A percentile compares a stretch with the other conserved stretches of the same genome.
Evolutionary conservation across 1,140 invertebrate genomes (phyloP).

Genomic region (Hycleus cichorii): DNA sequence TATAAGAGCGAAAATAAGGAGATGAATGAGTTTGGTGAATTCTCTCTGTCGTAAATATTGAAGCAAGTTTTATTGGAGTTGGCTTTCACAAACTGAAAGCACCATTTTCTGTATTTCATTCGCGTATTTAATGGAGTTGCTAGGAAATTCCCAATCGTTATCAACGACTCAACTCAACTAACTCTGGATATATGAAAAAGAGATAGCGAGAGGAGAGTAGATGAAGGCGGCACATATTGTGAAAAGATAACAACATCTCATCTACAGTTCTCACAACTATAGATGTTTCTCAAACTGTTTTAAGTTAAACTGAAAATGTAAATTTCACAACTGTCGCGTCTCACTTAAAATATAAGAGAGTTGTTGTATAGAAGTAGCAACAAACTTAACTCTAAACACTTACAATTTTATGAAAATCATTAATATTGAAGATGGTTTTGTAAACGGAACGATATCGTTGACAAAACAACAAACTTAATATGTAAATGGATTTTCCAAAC

Average conservation of each 20-base stretch:
- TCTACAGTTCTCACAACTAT: too few species aligned
- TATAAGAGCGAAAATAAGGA: not conserved
- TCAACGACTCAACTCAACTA: too few species aligned
- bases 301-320: constrained; percentile 11
- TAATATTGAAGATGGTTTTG: too few species aligned
- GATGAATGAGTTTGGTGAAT: constrained; percentile 9
- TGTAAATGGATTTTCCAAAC: too few species aligned
- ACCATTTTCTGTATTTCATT: constrained; percentile 3
- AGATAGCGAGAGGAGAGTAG: not conserved
- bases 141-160: constrained; percentile 9
- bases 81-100: constrained; percentile 9
- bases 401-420: too few species aligned
- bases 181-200: not conserved
- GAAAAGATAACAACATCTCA: too few species aligned
- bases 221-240: not conserved
- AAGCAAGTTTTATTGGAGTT: constrained; percentile 14
- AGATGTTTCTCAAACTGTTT: not conserved
- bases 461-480: too few species aligned
- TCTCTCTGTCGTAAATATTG: constrained; percentile 12
- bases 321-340: constrained; percentile 3
- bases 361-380: too few species aligned
- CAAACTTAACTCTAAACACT: too few species aligned
- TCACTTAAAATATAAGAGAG: too few species aligned
- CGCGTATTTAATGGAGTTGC: constrained; percentile 12
- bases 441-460: too few species aligned